Evolutionary conservation across 1,140 invertebrate species (phyloP).

Genomic region (Mamestra configurata): DNA sequence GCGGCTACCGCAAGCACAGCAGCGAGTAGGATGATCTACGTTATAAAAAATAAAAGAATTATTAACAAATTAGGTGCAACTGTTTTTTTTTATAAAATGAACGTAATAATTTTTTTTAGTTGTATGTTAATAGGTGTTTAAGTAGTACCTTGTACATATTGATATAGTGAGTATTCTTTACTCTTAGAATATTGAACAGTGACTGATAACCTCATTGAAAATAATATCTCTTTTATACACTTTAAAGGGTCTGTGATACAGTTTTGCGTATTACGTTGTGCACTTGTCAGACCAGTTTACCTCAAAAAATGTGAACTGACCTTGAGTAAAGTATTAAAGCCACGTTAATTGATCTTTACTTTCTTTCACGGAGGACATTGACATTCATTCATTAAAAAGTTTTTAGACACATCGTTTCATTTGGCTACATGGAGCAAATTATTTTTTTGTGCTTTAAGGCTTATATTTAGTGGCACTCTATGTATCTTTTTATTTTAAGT

Average conservation of each 20-base stretch:
- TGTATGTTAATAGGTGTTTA: neutral
- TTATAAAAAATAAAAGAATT: neutral
- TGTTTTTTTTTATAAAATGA: no score
- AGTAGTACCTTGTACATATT: conserved; percentile 10
- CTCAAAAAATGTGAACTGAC: neutral
- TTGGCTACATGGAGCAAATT: no score
- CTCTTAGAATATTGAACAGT: neutral
- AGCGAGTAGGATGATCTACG: conserved; percentile 2
- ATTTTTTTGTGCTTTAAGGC: no score
- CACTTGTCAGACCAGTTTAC: neutral
- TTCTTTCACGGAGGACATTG: conserved; percentile 2
- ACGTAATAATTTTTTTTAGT: no score
- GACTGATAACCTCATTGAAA: neutral
- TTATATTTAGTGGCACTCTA: no score
- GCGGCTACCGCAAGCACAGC: neutral
- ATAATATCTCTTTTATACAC: conserved; percentile 21
- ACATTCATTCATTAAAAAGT: conserved; percentile 9
- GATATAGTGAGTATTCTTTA: neutral
- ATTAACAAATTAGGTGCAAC: no score
- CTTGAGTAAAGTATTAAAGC: conserved; percentile 6
- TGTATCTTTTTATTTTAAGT: no score
- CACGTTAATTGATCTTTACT: neutral
- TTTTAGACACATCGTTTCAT: no score
- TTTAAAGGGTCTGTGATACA: neutral
- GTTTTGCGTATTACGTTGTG: neutral